A percentile compares a stretch with the other conserved stretches of the same genome.
These are phyloP conservation scores for Chiridota heheva DNA, from an alignment of 35 echinoderm and acorn worm genomes.

Conservation along the genomic window DNA sequence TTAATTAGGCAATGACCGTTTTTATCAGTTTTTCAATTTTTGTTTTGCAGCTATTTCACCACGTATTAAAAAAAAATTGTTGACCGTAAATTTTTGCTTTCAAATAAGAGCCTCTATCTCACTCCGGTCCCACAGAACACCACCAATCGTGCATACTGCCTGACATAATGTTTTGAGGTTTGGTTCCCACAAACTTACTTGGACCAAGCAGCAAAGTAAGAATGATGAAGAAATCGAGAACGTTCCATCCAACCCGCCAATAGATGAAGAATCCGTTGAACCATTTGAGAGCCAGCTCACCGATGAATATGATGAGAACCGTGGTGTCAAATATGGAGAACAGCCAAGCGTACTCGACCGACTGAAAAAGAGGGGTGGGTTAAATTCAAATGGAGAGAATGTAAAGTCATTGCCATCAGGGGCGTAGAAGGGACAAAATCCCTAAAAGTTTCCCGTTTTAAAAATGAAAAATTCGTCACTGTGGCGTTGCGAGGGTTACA, in stretches of 20 bases:
- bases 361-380: conserved; percentile 62
- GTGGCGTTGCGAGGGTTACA: too few relatives aligned
- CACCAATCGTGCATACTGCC: background rate
- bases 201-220: conserved; percentile 88
- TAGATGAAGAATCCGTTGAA: conserved; percentile 97
- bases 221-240: conserved; percentile 97
- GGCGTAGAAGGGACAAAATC: too few relatives aligned
- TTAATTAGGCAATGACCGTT: too few relatives aligned
- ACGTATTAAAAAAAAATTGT: too few relatives aligned
- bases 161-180: background rate
- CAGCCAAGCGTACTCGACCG: conserved; percentile 75
- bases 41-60: too few relatives aligned
- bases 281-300: conserved; percentile 91
- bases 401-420: too few relatives aligned
- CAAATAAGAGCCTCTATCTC: too few relatives aligned
- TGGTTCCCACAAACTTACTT: conserved; percentile 51
- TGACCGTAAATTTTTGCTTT: too few relatives aligned
- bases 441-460: too few relatives aligned
- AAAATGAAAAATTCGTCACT: too few relatives aligned
- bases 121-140: background rate
- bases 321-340: conserved; percentile 92
- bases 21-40: too few relatives aligned
- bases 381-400: too few relatives aligned
- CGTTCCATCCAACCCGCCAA: conserved; percentile 96
- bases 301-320: conserved; percentile 87